Conservation (phyloP, 2,888 invertebrate genomes). For the Punctoribates punctum region DNA sequence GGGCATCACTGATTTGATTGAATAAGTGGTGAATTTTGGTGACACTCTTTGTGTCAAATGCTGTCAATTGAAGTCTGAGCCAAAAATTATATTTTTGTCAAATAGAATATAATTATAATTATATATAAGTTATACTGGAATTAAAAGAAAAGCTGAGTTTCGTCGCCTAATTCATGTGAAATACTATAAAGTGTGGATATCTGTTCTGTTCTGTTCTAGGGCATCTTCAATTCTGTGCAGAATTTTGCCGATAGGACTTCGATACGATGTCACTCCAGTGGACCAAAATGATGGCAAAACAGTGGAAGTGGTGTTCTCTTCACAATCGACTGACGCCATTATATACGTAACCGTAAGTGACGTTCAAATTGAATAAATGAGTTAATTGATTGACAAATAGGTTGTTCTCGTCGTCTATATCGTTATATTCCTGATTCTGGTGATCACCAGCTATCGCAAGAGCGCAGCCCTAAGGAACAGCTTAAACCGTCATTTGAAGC, state of each 20-base stretch:
- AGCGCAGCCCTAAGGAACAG: conserved; percentile 39
- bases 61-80: too few relatives aligned
- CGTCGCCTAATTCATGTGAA: too few relatives aligned
- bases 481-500: conserved; percentile 38
- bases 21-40: too few relatives aligned
- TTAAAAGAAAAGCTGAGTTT: too few relatives aligned
- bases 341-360: conserved; percentile 41
- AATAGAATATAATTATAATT: too few relatives aligned
- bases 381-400: background rate
- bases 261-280: conserved; percentile 3
- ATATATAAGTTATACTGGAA: too few relatives aligned
- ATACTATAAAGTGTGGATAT: too few relatives aligned
- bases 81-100: too few relatives aligned
- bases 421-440: conserved; percentile 40
- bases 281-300: conserved; percentile 38
- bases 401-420: conserved; percentile 41
- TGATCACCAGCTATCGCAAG: conserved; percentile 40
- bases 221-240: conserved; percentile 22
- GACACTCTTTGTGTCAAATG: too few relatives aligned
- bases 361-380: background rate
- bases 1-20: too few relatives aligned
- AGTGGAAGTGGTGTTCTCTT: conserved; percentile 41
- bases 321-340: conserved; percentile 42
- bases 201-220: background rate
- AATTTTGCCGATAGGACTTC: conserved; percentile 11